Percentiles rank a stretch among this genome's conserved stretches.
phyloP scores from a whole-genome alignment of 2,113 vertebrate species.

The Oxyura jamaicensis region DNA sequence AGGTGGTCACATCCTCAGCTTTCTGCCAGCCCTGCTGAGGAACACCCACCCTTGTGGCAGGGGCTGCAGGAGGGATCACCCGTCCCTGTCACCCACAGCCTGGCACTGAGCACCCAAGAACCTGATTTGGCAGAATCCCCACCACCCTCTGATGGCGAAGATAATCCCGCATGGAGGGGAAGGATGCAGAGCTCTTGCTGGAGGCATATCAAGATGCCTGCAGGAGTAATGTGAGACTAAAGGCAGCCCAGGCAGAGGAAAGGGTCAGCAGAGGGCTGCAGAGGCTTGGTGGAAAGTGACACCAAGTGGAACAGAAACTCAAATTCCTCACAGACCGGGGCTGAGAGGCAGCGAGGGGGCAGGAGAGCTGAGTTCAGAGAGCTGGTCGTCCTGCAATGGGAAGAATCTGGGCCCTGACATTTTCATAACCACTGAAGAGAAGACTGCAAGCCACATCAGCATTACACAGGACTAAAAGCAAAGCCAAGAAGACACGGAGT shows the following conservation, averaged over 20 bases:
- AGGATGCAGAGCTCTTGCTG: neutral
- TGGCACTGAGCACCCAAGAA: neutral
- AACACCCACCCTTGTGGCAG: neutral
- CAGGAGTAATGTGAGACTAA: neutral
- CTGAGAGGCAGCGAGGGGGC: rapidly evolving
- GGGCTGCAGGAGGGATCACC: neutral
- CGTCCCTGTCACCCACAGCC: neutral
- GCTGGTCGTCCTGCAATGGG: neutral
- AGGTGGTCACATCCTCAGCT: neutral
- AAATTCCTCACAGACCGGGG: neutral
- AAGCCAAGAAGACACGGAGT: neutral
- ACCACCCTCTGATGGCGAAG: neutral
- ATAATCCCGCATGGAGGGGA: neutral
- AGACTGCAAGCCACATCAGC: neutral
- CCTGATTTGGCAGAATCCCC: neutral
- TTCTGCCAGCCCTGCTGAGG: neutral
- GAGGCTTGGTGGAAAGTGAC: neutral
- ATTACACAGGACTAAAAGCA: neutral
- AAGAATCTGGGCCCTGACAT: neutral
- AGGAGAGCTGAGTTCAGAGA: neutral
- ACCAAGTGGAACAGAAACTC: neutral
- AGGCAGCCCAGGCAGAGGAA: neutral
- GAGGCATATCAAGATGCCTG: neutral
- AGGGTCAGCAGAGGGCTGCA: neutral
- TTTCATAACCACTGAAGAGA: neutral